Base-by-base conservation (phyloP, 2,888 invertebrate genomes). In the Phasia obesa region DNA sequence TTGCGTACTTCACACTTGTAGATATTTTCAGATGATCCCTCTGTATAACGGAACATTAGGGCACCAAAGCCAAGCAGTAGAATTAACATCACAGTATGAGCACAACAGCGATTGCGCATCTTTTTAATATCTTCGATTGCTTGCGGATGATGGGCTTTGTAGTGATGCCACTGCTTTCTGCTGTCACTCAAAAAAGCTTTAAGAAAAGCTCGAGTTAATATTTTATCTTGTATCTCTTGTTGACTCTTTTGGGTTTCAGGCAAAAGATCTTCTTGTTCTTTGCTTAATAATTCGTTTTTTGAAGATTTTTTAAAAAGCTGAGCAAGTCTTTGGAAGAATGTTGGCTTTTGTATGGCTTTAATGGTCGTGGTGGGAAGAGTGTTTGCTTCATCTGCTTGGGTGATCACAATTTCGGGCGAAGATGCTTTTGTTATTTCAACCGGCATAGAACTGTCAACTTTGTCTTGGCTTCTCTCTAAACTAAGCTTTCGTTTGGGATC, bases 1-100 rank as follows among this genome's bases (percentile, higher is more conserved):
- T 96, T 93, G 87, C 97, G 96, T 53, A 97, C 96, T 9, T 96
- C 96, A 88, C 97, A 97, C 92, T 97, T 97, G 91, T 96, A 97
- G 84, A 95, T 95, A 82, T 95, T 94, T 88, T 98, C 97, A 87
- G 96, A 95, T 2, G 95, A 94, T 3, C 97, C 97, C 90, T 98
- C 98, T 23, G 96, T 94, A 85, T 95, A 94, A 84, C 95, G 95
- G 87, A 97, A 97, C 87, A 96, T 92, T 62, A 97, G 92, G 0
- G 95, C 97, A 0, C 97, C 97, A 62, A 95, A 92, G 4, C 97
- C 97, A 87, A 96, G 95, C 85, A 95, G 93, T 74, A 96, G 93
- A 25, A 95, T 92, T 47, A 96, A 91, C 27, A 96, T 86, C n/a
- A 96, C 90, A 23, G 95, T 89, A 86, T 95, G 94, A 55, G 93